A percentile compares a stretch with the other conserved stretches of the same genome.
Conservation (phyloP, 2,797 vertebrate genomes). For the Tolypeutes matacus region DNA sequence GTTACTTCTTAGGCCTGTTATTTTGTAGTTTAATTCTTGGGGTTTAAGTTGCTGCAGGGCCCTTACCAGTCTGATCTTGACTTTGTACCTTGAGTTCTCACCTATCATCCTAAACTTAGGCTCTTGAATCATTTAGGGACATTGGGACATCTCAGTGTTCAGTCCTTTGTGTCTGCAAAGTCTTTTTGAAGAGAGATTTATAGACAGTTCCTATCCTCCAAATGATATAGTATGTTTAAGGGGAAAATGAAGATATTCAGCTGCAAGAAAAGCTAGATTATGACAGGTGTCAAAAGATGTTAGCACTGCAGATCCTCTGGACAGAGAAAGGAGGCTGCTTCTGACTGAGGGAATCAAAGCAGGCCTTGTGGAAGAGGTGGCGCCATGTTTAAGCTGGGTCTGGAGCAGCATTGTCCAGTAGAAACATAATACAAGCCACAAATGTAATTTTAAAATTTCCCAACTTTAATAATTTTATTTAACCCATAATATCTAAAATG, state of each 20-base stretch:
- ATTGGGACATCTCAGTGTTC: not conserved
- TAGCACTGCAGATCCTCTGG: not conserved
- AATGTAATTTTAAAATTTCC: not conserved
- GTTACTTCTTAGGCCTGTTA: not conserved
- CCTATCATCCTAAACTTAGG: not conserved
- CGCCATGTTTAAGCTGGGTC: rapidly evolving
- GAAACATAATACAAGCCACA: rapidly evolving
- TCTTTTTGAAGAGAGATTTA: not conserved
- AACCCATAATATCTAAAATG: not conserved
- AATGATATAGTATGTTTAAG: not conserved
- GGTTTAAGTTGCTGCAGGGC: not conserved
- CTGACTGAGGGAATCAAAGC: not conserved
- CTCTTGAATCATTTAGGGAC: not conserved
- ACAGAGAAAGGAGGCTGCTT: not conserved
- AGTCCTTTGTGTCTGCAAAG: not conserved
- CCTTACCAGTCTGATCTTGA: not conserved
- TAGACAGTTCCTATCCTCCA: not conserved
- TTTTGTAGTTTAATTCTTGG: conserved; percentile 8
- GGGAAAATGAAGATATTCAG: not conserved
- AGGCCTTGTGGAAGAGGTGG: rapidly evolving
- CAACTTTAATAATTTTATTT: conserved; percentile 22
- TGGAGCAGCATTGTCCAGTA: not conserved
- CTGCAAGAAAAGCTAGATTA: not conserved
- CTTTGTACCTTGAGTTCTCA: not conserved
- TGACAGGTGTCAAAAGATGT: not conserved